Evolutionary conservation across 2,888 invertebrate genomes (phyloP).

Genomic region (Perdita meconis): DNA sequence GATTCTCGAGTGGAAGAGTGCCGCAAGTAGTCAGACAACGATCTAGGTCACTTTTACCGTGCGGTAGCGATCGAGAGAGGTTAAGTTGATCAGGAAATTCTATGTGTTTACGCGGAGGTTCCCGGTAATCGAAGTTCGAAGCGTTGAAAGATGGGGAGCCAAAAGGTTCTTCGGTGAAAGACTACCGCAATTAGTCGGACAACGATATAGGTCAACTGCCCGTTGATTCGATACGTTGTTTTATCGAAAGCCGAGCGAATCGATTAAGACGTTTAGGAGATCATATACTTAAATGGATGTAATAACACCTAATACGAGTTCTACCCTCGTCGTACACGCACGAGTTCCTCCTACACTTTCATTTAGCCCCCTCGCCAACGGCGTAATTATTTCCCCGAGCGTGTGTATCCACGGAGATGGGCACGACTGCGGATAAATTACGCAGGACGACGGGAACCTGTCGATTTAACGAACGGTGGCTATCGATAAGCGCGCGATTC

Average conservation of each 20-base stretch:
- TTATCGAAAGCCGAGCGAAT: too few relatives aligned
- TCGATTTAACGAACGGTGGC: constrained; percentile 14
- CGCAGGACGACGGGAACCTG: neutral
- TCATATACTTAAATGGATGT: neutral
- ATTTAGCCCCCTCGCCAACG: constrained; percentile 20
- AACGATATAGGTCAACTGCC: too few relatives aligned
- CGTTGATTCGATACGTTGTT: too few relatives aligned
- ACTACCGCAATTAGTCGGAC: too few relatives aligned
- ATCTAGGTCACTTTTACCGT: neutral
- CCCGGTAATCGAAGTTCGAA: too few relatives aligned
- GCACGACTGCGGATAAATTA: constrained; percentile 27
- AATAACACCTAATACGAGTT: constrained; percentile 34
- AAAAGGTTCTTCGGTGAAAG: too few relatives aligned
- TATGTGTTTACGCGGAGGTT: too few relatives aligned
- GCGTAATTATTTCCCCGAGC: constrained; percentile 50
- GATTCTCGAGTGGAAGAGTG: neutral
- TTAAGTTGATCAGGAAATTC: neutral
- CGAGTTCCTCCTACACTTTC: neutral
- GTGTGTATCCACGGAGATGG: constrained; percentile 22
- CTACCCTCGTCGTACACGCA: constrained; percentile 1
- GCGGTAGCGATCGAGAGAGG: neutral
- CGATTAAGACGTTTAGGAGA: neutral
- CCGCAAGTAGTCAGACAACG: neutral
- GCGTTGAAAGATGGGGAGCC: too few relatives aligned
- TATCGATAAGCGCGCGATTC: neutral